phyloP scores from a whole-genome alignment of 2,888 invertebrate genomes.

The Onchidella celtica region DNA sequence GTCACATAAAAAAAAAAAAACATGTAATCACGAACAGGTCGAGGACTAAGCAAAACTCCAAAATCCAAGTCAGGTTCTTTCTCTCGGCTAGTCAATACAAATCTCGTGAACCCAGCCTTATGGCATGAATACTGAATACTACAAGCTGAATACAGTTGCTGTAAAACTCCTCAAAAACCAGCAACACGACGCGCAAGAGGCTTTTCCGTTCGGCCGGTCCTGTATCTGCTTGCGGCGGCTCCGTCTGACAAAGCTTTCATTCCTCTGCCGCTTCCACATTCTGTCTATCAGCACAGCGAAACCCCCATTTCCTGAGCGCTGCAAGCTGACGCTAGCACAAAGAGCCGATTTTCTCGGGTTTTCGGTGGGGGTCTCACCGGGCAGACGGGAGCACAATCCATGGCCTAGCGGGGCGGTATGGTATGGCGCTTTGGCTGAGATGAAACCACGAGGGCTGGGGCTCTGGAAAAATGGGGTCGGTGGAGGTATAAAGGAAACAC shows the following conservation, averaged over 20 bases:
- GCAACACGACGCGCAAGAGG: neutral
- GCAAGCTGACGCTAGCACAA: neutral
- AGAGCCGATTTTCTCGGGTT: neutral
- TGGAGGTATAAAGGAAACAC: neutral
- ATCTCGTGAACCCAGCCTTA: neutral
- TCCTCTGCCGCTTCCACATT: neutral
- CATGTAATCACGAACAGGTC: too few relatives aligned
- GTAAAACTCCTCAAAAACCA: neutral
- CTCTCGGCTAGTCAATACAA: neutral
- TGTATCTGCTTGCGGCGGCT: neutral
- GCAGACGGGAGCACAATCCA: neutral
- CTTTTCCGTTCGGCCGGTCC: too few relatives aligned
- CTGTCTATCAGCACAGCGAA: neutral
- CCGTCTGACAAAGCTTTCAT: neutral
- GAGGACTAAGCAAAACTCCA: neutral
- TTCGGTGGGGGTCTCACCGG: neutral
- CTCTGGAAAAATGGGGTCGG: neutral
- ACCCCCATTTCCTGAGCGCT: neutral
- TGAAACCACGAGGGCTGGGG: neutral
- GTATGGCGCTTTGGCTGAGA: neutral
- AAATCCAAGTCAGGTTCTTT: neutral
- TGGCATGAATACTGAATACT: neutral
- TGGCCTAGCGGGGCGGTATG: neutral
- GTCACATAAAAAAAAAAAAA: too few relatives aligned
- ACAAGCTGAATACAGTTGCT: neutral